Evolutionary conservation across 2,888 invertebrate genomes (phyloP).

Genomic region (Eumerus sabulonum): DNA sequence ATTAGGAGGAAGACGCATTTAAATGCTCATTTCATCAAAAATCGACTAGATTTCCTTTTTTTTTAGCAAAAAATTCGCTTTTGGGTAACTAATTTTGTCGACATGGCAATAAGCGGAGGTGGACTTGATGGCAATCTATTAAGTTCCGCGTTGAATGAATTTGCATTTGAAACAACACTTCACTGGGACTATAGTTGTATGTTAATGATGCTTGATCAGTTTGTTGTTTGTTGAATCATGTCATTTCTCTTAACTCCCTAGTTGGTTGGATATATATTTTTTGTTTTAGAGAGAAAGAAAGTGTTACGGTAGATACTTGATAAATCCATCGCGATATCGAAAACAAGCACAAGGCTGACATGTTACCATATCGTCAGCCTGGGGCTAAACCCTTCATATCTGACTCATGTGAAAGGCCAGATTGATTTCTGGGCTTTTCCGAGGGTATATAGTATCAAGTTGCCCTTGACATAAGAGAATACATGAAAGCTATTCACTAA

Average conservation of each 20-base stretch:
- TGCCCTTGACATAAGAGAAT: conserved; percentile 8
- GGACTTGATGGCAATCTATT: conserved; percentile 42
- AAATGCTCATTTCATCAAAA: too few relatives aligned
- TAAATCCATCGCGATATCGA: too few relatives aligned
- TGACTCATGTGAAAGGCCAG: too few relatives aligned
- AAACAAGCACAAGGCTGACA: background rate
- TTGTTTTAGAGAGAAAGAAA: background rate
- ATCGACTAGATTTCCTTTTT: too few relatives aligned
- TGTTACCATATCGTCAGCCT: too few relatives aligned
- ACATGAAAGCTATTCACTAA: too few relatives aligned
- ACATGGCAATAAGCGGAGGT: conserved; percentile 16
- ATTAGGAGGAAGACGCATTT: too few relatives aligned
- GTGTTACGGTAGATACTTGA: too few relatives aligned
- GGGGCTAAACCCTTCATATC: too few relatives aligned
- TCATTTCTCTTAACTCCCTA: conserved; percentile 36
- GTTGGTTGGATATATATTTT: background rate
- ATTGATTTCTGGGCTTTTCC: background rate
- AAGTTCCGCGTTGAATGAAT: conserved; percentile 61
- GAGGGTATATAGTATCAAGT: background rate
- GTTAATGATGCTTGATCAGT: conserved; percentile 32
- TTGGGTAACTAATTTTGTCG: too few relatives aligned
- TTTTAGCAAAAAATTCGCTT: too few relatives aligned
- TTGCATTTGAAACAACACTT: conserved; percentile 40
- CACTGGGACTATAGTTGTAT: conserved; percentile 49
- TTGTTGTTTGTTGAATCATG: conserved; percentile 9